These are phyloP conservation scores for Cyaniris semiargus DNA, from an alignment of 2,888 invertebrate genomes.

Conservation along the genomic window DNA sequence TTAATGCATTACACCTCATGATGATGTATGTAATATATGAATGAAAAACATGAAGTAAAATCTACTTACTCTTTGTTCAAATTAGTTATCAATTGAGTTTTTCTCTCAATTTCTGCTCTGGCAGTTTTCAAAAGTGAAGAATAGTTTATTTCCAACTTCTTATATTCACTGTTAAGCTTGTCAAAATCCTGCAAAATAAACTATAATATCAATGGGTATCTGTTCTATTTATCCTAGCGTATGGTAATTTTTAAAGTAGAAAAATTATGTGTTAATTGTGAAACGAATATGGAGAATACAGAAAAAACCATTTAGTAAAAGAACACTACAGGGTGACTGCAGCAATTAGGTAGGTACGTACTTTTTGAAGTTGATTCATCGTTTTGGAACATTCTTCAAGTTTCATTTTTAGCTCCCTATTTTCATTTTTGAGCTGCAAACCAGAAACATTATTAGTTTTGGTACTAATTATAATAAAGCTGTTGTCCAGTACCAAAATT, in stretches of 20 bases:
- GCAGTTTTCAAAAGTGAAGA: constrained; percentile 70
- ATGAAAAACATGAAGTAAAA: too few relatives aligned
- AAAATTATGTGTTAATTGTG: not conserved
- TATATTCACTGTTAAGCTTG: constrained; percentile 57
- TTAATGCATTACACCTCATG: too few relatives aligned
- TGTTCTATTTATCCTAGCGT: constrained; percentile 46
- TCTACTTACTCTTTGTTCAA: constrained; percentile 67
- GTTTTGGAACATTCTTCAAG: constrained; percentile 55
- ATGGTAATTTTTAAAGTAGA: not conserved
- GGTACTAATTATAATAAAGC: not conserved
- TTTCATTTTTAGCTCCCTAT: constrained; percentile 58
- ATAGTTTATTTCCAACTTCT: constrained; percentile 62
- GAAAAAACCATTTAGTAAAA: not conserved
- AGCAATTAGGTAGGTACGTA: constrained; percentile 42
- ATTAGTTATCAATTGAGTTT: constrained; percentile 60
- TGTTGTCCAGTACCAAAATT: not conserved
- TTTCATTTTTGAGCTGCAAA: constrained; percentile 65
- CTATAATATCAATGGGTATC: constrained; percentile 72
- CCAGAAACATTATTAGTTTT: constrained; percentile 30
- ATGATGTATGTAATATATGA: too few relatives aligned
- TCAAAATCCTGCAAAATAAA: constrained; percentile 74
- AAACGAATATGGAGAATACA: not conserved
- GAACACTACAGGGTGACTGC: not conserved
- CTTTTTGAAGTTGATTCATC: constrained; percentile 63
- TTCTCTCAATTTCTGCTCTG: constrained; percentile 66